Evolutionary conservation across 2,113 vertebrate species (phyloP), one percentile per base, ranked within the genome.

Genomic region (Cettia cetti): DNA sequence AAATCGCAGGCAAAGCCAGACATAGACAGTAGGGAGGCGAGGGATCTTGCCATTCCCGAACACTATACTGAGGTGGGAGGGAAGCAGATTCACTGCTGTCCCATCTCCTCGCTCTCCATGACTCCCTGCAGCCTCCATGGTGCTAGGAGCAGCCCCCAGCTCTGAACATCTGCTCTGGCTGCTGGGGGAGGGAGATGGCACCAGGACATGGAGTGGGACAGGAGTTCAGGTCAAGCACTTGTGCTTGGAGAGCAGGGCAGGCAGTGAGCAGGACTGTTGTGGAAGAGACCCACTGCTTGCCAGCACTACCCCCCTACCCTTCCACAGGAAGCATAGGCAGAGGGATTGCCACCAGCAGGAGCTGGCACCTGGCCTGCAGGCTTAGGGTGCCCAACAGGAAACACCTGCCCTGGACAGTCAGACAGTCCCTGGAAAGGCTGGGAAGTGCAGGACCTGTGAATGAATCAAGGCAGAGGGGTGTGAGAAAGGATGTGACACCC

Each of bases 401-500:
- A 54, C 45, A 28, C 10, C 24, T 61, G 31, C 52, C 37, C 33
- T 13, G 44, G 16, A 45, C 47, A 85, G 44, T 27, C 52, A 86
- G 52, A 35, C 0, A 3, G 47, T 39, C 23, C 19, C 7, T 53
- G 52, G 26, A 47, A 69, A 40, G 70, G 27, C 37, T 10, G n/a
- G 37, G 26, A 74, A 74, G 18, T 10, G 39, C 66, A 79, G 37
- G 8, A 69, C 10, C 45, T 26, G 52, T 31, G 15, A 57, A 11
- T 4, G 3, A 86, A 68, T 44, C 28, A 23, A 44, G 50, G 27
- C 75, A 82, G 70, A 52, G 44, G 27, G 7, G 20, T 74, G 26
- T 0, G 0, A 54, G 68, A 65, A 72, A 57, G 31, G 76, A 37
- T 53, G 45, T 5, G 4, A 39, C 30, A 26, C 0, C 9, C 23